Conservation (phyloP, 2,113 vertebrate species). For the Pagrus major region DNA sequence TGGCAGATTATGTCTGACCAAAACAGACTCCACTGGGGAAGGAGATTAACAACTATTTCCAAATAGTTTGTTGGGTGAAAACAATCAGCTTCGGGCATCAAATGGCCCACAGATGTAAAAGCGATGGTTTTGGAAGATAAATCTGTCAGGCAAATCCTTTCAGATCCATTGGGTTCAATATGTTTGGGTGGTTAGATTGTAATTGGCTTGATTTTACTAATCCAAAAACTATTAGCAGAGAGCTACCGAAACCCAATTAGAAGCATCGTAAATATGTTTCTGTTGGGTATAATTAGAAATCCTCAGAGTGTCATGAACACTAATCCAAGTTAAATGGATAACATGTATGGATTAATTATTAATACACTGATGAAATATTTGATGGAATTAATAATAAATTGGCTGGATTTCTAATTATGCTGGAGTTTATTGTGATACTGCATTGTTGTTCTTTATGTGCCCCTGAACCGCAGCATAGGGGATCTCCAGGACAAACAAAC, state of each 20-base stretch:
- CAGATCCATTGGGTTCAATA: constrained; percentile 62
- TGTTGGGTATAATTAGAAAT: constrained; percentile 13
- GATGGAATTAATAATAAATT: not conserved
- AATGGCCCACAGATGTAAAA: constrained; percentile 79
- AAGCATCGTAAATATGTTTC: constrained; percentile 17
- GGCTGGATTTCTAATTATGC: constrained; percentile 3
- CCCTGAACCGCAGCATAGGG: too few relatives aligned
- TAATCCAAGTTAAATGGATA: constrained; percentile 45
- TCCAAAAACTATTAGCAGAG: constrained; percentile 44
- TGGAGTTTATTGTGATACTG: not conserved
- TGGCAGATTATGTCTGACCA: constrained; percentile 81
- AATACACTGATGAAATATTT: not conserved
- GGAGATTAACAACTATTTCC: constrained; percentile 76
- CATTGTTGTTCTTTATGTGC: not conserved
- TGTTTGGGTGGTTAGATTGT: constrained; percentile 50
- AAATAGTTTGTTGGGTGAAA: constrained; percentile 75
- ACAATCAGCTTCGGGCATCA: constrained; percentile 76
- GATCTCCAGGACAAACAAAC: not conserved
- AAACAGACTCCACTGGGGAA: constrained; percentile 68
- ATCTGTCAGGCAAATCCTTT: constrained; percentile 61
- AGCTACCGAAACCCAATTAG: constrained; percentile 43
- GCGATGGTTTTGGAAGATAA: constrained; percentile 62
- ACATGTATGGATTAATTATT: constrained; percentile 10
- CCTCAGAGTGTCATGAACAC: constrained; percentile 23
- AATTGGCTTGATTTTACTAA: constrained; percentile 77